Percentiles rank a stretch among this genome's conserved stretches.
These are phyloP conservation scores for Pristionchus fissidentatus DNA, from an alignment of 2,888 invertebrate genomes.

Conservation along the genomic window DNA sequence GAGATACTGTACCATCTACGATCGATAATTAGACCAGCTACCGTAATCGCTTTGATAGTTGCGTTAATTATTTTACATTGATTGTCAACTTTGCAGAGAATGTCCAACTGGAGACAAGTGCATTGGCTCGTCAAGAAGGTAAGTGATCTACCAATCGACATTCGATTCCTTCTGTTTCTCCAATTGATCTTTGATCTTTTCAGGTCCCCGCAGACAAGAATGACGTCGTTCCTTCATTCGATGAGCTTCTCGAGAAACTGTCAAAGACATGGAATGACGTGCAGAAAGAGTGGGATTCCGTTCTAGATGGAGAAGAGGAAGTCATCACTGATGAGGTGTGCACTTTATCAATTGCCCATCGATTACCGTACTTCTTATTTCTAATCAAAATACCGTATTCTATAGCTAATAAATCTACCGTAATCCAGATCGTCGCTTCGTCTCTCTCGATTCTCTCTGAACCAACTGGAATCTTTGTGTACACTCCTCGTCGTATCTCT, in stretches of 20 bases:
- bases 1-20: neutral
- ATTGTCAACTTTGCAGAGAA: conserved; percentile 57
- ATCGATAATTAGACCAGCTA: conserved; percentile 34
- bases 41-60: neutral
- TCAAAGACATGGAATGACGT: conserved; percentile 61
- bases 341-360: neutral
- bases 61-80: neutral
- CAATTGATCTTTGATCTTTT: neutral
- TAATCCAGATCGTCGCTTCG: neutral
- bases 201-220: conserved; percentile 57
- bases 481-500: conserved; percentile 63
- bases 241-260: conserved; percentile 56
- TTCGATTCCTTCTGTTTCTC: neutral
- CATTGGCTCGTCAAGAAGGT: conserved; percentile 73
- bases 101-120: conserved; percentile 74
- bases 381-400: too few species aligned
- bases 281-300: conserved; percentile 66
- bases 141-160: neutral
- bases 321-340: conserved; percentile 65
- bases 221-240: conserved; percentile 59
- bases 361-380: neutral
- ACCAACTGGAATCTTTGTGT: conserved; percentile 57
- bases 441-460: conserved; percentile 21
- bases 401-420: neutral
- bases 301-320: conserved; percentile 64